Evolutionary conservation across 2,113 vertebrate genomes (phyloP).

Genomic region (Emberiza fucata): DNA sequence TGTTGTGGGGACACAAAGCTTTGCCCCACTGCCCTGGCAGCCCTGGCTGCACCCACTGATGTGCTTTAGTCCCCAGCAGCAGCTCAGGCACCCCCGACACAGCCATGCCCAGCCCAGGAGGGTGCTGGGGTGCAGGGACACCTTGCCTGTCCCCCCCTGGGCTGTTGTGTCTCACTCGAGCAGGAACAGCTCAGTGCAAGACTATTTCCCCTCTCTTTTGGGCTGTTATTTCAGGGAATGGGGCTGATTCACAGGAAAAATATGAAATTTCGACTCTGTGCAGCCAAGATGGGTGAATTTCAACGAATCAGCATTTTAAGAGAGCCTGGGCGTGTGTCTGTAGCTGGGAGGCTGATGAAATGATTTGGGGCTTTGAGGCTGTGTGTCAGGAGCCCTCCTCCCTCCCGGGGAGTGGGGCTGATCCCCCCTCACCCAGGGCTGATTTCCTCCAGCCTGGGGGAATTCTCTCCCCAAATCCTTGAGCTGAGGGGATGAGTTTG

Average conservation of each 20-base stretch:
- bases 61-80: not conserved
- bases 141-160: not conserved
- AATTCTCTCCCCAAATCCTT: not conserved
- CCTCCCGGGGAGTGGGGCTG: not conserved
- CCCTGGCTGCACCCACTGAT: not conserved
- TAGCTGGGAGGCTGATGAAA: constrained; percentile 64
- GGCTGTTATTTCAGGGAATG: constrained; percentile 46
- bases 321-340: constrained; percentile 61
- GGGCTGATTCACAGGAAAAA: constrained; percentile 65
- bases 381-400: not conserved
- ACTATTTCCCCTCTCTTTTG: constrained; percentile 41
- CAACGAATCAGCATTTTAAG: constrained; percentile 67
- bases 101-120: not conserved
- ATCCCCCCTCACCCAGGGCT: not conserved
- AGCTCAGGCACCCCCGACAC: not conserved
- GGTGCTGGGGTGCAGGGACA: not conserved
- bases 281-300: constrained; percentile 60
- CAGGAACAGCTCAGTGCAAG: constrained; percentile 4
- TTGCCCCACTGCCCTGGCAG: not conserved
- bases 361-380: constrained; percentile 58
- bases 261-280: constrained; percentile 44
- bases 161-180: not conserved
- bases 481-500: not conserved
- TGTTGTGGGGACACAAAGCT: not conserved
- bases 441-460: not conserved